phyloP scores from a whole-genome alignment of 2,797 vertebrate genomes.

The Intellagama lesueurii region DNA sequence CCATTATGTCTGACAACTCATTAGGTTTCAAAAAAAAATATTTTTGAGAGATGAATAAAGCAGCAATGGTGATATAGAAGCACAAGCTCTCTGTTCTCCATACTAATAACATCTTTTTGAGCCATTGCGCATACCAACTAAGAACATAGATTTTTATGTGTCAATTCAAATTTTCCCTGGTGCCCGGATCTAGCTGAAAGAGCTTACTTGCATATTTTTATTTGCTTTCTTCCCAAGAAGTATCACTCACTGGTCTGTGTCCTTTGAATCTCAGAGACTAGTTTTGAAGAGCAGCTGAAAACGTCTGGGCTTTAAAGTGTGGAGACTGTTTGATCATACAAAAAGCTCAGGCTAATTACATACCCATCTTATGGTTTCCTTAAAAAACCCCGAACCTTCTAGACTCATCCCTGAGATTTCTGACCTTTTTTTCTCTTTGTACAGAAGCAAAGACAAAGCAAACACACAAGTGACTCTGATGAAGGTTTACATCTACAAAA shows the following conservation, averaged over 20 bases:
- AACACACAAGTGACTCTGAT: not conserved
- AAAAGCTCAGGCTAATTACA: not conserved
- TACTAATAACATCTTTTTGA: slow-evolving; percentile 28
- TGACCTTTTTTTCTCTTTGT: slow-evolving; percentile 8
- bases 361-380: not conserved
- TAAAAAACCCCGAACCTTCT: not conserved
- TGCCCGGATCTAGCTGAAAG: slow-evolving; percentile 1
- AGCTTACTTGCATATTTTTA: slow-evolving; percentile 9
- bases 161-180: slow-evolving; percentile 22
- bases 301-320: not conserved
- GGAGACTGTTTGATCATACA: not conserved
- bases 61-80: slow-evolving; percentile 1
- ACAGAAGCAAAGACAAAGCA: not conserved
- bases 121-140: slow-evolving; percentile 12
- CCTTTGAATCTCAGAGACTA: not conserved
- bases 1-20: slow-evolving; percentile 39
- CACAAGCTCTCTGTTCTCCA: not conserved
- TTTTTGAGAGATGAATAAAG: slow-evolving; percentile 42
- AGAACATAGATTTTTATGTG: not conserved
- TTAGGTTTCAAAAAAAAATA: slow-evolving; percentile 46
- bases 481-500: not conserved
- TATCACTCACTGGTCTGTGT: not conserved
- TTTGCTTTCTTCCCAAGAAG: slow-evolving; percentile 33
- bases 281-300: slow-evolving; percentile 34
- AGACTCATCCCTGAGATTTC: not conserved